Base-by-base conservation (phyloP, 2,113 vertebrate species). In the Burhinus bistriatus region DNA sequence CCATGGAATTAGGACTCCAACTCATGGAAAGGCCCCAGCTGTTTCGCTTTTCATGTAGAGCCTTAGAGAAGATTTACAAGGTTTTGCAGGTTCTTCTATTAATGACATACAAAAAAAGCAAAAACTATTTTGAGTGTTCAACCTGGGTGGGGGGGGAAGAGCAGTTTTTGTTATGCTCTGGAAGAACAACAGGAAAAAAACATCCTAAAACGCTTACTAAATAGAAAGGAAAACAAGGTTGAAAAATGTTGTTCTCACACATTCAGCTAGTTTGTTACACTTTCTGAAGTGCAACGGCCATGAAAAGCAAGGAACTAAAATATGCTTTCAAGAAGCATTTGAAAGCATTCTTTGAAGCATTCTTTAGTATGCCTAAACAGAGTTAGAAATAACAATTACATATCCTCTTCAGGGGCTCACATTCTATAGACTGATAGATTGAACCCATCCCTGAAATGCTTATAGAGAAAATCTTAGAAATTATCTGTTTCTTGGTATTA, bases 231-330 rank as follows among this genome's bases (percentile, higher is more conserved):
- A 92, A 94, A 72, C 13, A 47, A 73, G 22, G 42, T 89, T 64
- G 29, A 58, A 72, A 84, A 88, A 64, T 32, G 45, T 65, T 83
- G 7, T 89, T 92, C 62, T 61, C 38, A 64, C 27, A n/a, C 29
- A 90, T 77, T 70, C 91, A 77, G 81, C 55, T 86, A 77, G 23
- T 89, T 87, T 95, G 79, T 49, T 66, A 72, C 49, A 40, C 91
- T 76, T 96, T 45, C 78, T 89, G 32, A 73, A 95, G 26, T 32
- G 15, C n/a, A 81, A 66, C 11, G 57, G 40, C 52, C 68, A 59
- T 47, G 72, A 93, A 96, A 87, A 64, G 69, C 86, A 96, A 91
- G 49, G 65, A 87, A 87, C 14, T 34, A 80, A 94, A 95, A 91
- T 51, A 83, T 36, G 76, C 70, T 87, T 95, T 93, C 58, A 68